phyloP scores from a whole-genome alignment of 1,140 invertebrate species.

The Leptinotarsa defecta region DNA sequence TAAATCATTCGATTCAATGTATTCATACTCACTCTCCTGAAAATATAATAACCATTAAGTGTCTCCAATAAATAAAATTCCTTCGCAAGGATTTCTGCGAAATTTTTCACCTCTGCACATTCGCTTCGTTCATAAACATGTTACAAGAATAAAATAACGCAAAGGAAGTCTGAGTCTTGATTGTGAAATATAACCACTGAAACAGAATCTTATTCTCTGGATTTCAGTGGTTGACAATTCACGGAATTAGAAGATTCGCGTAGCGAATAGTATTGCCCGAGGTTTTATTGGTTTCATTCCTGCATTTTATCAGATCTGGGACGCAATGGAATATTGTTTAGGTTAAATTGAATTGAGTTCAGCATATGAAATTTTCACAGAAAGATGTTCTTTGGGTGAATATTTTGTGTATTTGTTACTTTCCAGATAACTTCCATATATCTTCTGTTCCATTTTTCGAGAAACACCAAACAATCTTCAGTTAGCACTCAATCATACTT shows the following conservation, averaged over 20 bases:
- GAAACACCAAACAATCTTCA: no score
- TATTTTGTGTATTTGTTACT: no score
- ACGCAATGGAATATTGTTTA: not conserved
- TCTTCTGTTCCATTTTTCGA: no score
- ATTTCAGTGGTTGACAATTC: conserved; percentile 3
- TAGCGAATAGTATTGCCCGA: not conserved
- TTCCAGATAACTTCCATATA: no score
- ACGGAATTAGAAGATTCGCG: conserved; percentile 5
- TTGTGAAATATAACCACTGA: conserved; percentile 10
- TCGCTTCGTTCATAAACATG: not conserved
- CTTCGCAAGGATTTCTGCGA: not conserved
- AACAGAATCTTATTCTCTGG: not conserved
- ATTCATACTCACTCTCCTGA: no score
- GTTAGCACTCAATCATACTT: no score
- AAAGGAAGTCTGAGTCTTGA: conserved; percentile 9
- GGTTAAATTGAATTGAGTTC: not conserved
- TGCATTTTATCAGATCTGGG: not conserved
- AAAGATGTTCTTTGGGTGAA: no score
- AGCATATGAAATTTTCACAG: not conserved
- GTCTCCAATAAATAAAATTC: no score
- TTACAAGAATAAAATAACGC: not conserved
- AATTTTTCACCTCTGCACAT: not conserved
- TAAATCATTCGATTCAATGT: no score
- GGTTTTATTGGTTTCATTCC: not conserved
- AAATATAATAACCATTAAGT: no score